These are phyloP conservation scores for Metellina segmentata DNA, from an alignment of 2,888 invertebrate genomes.

Conservation along the genomic window DNA sequence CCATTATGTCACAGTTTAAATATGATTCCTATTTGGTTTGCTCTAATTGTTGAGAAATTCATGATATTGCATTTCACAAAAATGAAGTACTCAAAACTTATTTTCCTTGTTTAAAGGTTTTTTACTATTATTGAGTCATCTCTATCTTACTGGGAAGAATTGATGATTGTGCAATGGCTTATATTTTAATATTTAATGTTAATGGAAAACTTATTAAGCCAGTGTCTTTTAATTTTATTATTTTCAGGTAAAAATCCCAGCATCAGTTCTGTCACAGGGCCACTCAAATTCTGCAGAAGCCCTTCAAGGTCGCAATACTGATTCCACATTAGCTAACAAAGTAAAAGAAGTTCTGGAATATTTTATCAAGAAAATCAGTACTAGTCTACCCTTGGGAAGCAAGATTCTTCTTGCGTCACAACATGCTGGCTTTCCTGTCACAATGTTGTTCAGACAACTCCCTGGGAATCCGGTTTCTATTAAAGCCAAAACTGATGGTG, in stretches of 20 bases:
- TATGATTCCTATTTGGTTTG: too few relatives aligned
- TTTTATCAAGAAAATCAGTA: conserved; percentile 60
- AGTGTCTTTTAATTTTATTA: background rate
- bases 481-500: conserved; percentile 42
- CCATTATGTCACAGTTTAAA: too few relatives aligned
- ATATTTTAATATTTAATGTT: too few relatives aligned
- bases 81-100: too few relatives aligned
- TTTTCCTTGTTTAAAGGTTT: too few relatives aligned
- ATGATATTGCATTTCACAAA: too few relatives aligned
- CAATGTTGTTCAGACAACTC: conserved; percentile 62
- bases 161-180: too few relatives aligned
- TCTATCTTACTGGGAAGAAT: too few relatives aligned
- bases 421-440: conserved; percentile 56
- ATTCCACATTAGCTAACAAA: conserved; percentile 26
- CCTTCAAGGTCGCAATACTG: conserved; percentile 27
- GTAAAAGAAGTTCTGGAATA: conserved; percentile 33
- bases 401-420: conserved; percentile 34
- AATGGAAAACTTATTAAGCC: too few relatives aligned
- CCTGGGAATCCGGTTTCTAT: conserved; percentile 52
- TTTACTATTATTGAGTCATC: too few relatives aligned
- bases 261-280: conserved; percentile 55
- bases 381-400: conserved; percentile 54
- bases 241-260: conserved; percentile 52
- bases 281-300: conserved; percentile 66
- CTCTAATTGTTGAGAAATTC: too few relatives aligned